Evolutionary conservation across 1,140 invertebrate genomes (phyloP), one percentile per base, ranked within the genome.

Genomic region (Pentalonia nigronervosa): DNA sequence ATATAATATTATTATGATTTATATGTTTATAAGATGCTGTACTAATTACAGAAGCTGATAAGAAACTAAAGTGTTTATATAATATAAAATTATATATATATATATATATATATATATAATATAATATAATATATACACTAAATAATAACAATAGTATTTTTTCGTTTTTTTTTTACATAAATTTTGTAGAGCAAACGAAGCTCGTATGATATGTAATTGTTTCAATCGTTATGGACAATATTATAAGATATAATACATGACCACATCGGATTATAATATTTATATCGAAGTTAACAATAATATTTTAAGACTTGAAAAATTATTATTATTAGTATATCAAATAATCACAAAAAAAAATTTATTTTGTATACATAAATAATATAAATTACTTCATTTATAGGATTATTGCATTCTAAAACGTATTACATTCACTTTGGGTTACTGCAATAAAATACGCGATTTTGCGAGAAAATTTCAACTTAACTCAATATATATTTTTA

Each of bases 181-280:
- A 92, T 84, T 36, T 11, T 56, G n/a, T 67, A 53, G 91, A 93
- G 91, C 91, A 34, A 83, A 93, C 81, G 21, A 93, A 93, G 91
- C 91, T 93, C 91, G 48, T 45, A 84, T 93, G 91, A 93, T 93
- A 93, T 93, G 91, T 93, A 93, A 93, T 53, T 93, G 91, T 84
- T 93, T 84, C 76, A 84, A 83, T 83, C 67, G 45, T 34, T 30
- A 47, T n/a, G 53, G 41, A 20, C 25, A 50, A 2, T 48, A 53
- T 41, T 14, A 45, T 41, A 7, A 41, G 9, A 67, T 90, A 47
- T 90, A 90, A 30, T 41, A 90, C 23, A 87, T 34, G 50, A 90
- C 34, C 86, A n/a, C 20, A 17, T 6, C 30, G 14, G 17, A n/a
- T 87, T 21, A 47, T 47, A 47, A 47, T 47, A 47, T 47, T n/a